phyloP scores from a whole-genome alignment of 2,888 invertebrate genomes.

The Dusona sp. region DNA sequence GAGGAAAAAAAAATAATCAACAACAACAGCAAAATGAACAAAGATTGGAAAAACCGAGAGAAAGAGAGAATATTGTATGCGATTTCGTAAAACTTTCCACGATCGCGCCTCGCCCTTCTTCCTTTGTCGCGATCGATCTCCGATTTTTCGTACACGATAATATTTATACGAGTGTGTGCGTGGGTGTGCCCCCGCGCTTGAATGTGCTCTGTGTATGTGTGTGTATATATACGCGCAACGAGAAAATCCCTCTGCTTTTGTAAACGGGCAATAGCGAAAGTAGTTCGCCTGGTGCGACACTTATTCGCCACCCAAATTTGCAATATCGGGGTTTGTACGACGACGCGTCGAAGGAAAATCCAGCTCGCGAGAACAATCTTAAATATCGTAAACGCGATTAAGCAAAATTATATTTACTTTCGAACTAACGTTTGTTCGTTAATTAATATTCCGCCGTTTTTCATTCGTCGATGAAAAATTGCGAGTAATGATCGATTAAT shows the following conservation, averaged over 20 bases:
- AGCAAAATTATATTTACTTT: not conserved
- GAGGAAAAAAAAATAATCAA: not conserved
- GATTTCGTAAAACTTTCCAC: conserved; percentile 67
- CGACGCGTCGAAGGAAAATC: not conserved
- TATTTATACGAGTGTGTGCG: conserved; percentile 52
- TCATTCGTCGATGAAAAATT: not conserved
- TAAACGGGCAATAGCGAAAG: not conserved
- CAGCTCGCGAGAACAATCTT: not conserved
- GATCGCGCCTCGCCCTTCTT: conserved; percentile 81
- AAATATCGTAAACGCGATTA: not conserved
- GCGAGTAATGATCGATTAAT: not conserved
- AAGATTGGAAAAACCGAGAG: conserved; percentile 53
- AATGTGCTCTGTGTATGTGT: conserved; percentile 7
- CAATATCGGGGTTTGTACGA: not conserved
- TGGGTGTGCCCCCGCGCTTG: not conserved
- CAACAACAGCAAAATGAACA: conserved; percentile 40
- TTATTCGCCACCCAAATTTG: not conserved
- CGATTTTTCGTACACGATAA: conserved; percentile 39
- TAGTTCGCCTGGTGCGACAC: conserved; percentile 4
- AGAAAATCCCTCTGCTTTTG: not conserved
- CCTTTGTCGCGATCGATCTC: conserved; percentile 83
- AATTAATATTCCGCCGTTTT: not conserved
- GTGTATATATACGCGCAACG: conserved; percentile 14
- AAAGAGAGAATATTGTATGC: conserved; percentile 62
- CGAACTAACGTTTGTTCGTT: not conserved